Evolutionary conservation across 2,888 invertebrate genomes (phyloP), one percentile per base, ranked within the genome.

Genomic region (Mellilla xanthometata): DNA sequence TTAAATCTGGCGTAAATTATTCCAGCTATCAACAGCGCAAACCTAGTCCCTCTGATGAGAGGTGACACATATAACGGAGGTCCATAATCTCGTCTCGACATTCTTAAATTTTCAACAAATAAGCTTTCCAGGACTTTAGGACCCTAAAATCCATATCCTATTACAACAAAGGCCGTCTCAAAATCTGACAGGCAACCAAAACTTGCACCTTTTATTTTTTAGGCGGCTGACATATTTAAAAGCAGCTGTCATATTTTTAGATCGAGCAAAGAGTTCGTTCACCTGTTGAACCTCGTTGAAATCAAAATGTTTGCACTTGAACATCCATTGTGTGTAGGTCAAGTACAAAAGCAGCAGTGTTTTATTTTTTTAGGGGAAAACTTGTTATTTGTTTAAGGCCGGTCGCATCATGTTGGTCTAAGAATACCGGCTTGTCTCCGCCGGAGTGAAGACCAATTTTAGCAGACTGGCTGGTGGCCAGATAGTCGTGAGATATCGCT

Each of bases 381-480:
- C n/a, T n/a, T 19, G 15, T 19, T 19, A 6, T 19, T 19, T 3
- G 15, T n/a, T n/a, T n/a, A n/a, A n/a, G n/a, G n/a, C n/a, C n/a
- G n/a, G n/a, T n/a, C n/a, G n/a, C n/a, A n/a, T n/a, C n/a, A n/a
- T n/a, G n/a, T n/a, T n/a, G 80, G 80, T 88, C 93, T 93, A 93
- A 93, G 92, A 93, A 93, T 93, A 93, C 91, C 91, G 19, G 85
- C 73, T 74, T 81, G 84, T 88, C 86, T 91, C 90, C 91, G 75
- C 69, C 77, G 72, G 91, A 87, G 88, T 90, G 91, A 95, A 94
- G 93, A 93, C 95, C 95, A 94, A 95, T 94, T 95, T 95, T 95
- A 95, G 95, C 92, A 93, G 91, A 92, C 94, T 95, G 95, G 95
- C 93, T 76, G 55, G 62, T 52, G 62, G 79, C 65, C 81, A n/a